Percentiles rank a stretch among this genome's conserved stretches.
Conservation (phyloP, 1,140 invertebrate genomes). For the Plutomurus gul region DNA sequence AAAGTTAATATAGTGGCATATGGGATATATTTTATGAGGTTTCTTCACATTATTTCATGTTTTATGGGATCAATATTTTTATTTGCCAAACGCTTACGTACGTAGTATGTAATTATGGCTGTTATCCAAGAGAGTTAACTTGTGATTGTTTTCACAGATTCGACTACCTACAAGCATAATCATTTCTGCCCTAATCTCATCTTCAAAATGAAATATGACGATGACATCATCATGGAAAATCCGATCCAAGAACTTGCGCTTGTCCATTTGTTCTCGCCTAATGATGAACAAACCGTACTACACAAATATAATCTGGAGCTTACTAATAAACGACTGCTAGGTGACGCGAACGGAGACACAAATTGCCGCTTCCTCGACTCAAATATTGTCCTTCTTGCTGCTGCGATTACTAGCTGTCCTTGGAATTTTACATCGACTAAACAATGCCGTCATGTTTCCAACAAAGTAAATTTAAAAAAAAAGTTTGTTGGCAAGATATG, state of each 20-base stretch:
- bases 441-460: constrained; percentile 13
- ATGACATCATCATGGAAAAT: constrained; percentile 8
- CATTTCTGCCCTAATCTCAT: constrained; percentile 11
- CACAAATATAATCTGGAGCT: not conserved
- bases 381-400: not conserved
- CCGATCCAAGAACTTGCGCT: not conserved
- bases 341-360: too few relatives aligned
- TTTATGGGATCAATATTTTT: too few relatives aligned
- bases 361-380: not conserved
- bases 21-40: too few relatives aligned
- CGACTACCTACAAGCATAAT: not conserved
- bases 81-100: too few relatives aligned
- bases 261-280: not conserved
- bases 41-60: too few relatives aligned
- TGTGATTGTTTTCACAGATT: not conserved
- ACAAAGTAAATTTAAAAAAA: too few relatives aligned
- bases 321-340: not conserved
- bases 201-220: not conserved
- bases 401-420: not conserved
- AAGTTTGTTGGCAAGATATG: too few relatives aligned
- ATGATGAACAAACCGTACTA: not conserved
- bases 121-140: too few relatives aligned
- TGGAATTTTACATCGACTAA: not conserved
- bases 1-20: not conserved
- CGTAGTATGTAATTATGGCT: too few relatives aligned